Conservation (phyloP, 1,140 invertebrate species). For the Pissodes strobi region DNA sequence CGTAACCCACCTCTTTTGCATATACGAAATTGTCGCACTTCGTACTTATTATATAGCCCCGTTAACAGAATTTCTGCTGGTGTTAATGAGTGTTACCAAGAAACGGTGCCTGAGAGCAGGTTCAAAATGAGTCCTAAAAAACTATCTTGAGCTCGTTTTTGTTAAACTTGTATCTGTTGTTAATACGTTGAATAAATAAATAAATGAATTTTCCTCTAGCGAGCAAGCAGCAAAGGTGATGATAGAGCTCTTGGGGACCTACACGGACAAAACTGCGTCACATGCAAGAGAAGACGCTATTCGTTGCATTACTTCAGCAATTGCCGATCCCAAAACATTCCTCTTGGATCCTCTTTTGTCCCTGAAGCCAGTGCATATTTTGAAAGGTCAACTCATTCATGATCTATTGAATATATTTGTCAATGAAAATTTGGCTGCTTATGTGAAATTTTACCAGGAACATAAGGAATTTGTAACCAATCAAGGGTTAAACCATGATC, state of each 20-base stretch:
- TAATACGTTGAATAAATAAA: too few relatives aligned
- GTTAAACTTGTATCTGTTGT: too few relatives aligned
- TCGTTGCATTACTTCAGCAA: conserved; percentile 91
- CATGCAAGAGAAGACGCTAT: conserved; percentile 96
- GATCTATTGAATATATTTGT: conserved; percentile 96
- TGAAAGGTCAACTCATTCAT: conserved; percentile 95
- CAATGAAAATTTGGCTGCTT: conserved; percentile 87
- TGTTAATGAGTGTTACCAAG: too few relatives aligned
- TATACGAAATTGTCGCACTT: too few relatives aligned
- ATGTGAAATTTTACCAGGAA: conserved; percentile 88
- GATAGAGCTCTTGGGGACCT: conserved; percentile 94
- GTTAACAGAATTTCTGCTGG: too few relatives aligned
- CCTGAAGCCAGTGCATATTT: conserved; percentile 91
- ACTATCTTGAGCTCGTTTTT: too few relatives aligned
- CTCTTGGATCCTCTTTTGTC: conserved; percentile 90
- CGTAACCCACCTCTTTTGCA: too few relatives aligned
- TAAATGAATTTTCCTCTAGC: too few relatives aligned
- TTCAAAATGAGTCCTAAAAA: too few relatives aligned
- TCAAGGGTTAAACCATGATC: conserved; percentile 88
- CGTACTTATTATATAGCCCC: too few relatives aligned
- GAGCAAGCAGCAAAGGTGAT: conserved; percentile 93
- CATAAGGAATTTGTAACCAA: conserved; percentile 92
- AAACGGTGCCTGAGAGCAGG: too few relatives aligned
- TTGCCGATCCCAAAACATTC: conserved; percentile 94
- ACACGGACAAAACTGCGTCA: conserved; percentile 95